Evolutionary conservation across 2,888 invertebrate genomes (phyloP).

Genomic region (Drosophila maculinotata): DNA sequence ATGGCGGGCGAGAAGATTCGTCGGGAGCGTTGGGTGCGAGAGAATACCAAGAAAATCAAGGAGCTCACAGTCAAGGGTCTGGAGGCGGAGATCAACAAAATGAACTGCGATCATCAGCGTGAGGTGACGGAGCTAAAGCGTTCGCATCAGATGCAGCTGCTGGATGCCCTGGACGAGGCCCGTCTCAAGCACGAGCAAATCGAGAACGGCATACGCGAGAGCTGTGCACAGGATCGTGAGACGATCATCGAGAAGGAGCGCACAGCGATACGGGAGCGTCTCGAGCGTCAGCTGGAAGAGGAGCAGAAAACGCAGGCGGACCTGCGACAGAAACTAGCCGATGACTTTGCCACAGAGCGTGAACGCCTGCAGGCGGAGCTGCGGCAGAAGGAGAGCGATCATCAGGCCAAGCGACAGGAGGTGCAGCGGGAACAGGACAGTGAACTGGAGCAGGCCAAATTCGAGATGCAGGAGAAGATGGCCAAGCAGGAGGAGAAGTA

Average conservation of each 20-base stretch:
- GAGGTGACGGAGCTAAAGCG: constrained; percentile 86
- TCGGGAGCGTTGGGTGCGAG: constrained; percentile 92
- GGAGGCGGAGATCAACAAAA: constrained; percentile 93
- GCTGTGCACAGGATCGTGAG: constrained; percentile 88
- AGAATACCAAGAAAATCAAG: constrained; percentile 94
- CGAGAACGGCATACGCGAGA: constrained; percentile 87
- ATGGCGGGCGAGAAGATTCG: constrained; percentile 91
- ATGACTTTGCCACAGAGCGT: constrained; percentile 85
- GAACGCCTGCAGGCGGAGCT: constrained; percentile 85
- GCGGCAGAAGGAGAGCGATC: constrained; percentile 85
- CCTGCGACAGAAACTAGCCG: constrained; percentile 86
- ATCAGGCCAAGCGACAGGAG: constrained; percentile 83
- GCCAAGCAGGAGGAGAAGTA: constrained; percentile 85
- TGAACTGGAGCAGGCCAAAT: constrained; percentile 85
- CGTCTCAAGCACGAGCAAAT: constrained; percentile 88
- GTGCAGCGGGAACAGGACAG: constrained; percentile 85
- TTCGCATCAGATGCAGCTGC: constrained; percentile 88
- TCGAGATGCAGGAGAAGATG: constrained; percentile 86
- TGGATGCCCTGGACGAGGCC: constrained; percentile 89
- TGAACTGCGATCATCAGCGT: constrained; percentile 90
- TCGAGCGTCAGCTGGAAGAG: constrained; percentile 86
- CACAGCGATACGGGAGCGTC: constrained; percentile 87
- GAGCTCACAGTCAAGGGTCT: constrained; percentile 94
- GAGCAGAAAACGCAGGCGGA: constrained; percentile 87
- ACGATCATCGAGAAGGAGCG: constrained; percentile 88